A percentile compares a stretch with the other conserved stretches of the same genome.
Conservation (phyloP, 2,797 vertebrate genomes). For the Sparidentex hasta region DNA sequence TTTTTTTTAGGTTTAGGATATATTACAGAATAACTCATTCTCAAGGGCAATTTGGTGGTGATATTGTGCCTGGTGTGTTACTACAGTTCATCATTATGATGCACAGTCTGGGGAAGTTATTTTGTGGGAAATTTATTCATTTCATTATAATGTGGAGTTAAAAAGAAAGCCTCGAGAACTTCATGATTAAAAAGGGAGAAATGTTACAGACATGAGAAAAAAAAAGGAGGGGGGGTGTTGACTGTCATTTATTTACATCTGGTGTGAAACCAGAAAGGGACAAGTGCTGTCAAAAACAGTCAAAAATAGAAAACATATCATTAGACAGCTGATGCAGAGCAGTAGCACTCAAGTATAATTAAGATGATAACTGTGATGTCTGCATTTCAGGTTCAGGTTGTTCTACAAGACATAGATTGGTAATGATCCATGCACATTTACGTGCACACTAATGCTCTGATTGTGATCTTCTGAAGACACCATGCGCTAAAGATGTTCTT, state of each 20-base stretch:
- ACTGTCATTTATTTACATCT: constrained; percentile 49
- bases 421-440: background rate
- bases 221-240: background rate
- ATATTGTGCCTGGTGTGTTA: constrained; percentile 50
- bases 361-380: constrained; percentile 2
- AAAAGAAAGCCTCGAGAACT: constrained; percentile 54
- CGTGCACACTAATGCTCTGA: background rate
- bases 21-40: constrained; percentile 59
- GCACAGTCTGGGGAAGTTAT: constrained; percentile 63
- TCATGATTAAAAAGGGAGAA: constrained; percentile 52
- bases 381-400: background rate
- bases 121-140: constrained; percentile 63
- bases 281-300: background rate
- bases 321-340: constrained; percentile 15
- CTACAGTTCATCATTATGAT: constrained; percentile 68
- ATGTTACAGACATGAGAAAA: constrained; percentile 27
- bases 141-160: constrained; percentile 59
- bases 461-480: background rate
- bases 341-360: constrained; percentile 28
- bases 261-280: constrained; percentile 19
- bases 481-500: background rate
- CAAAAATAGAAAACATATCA: constrained; percentile 19
- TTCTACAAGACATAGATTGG: background rate
- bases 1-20: constrained; percentile 47
- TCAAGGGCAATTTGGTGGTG: constrained; percentile 59